Conservation (phyloP, 2,888 invertebrate species). For the Lasioglossum oenotherae region DNA sequence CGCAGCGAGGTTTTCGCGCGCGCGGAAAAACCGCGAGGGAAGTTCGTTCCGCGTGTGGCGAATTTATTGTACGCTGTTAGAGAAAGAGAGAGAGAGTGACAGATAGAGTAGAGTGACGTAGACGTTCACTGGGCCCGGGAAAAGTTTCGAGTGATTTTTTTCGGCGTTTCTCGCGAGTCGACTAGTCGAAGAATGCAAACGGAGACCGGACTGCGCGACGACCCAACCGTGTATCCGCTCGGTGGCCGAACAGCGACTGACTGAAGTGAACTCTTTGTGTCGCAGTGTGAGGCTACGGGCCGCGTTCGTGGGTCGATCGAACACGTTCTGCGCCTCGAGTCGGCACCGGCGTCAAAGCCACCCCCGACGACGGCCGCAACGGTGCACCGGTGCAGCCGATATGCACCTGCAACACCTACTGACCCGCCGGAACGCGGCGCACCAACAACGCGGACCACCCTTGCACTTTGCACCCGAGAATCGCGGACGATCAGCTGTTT, state of each 20-base stretch:
- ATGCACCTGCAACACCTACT: slow-evolving; percentile 38
- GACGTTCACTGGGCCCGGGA: not conserved
- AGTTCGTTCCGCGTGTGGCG: not conserved
- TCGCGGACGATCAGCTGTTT: not conserved
- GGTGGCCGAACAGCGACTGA: slow-evolving; percentile 75
- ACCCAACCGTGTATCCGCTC: slow-evolving; percentile 33
- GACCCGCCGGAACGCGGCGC: slow-evolving; percentile 1
- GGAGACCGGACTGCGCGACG: not conserved
- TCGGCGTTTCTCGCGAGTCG: not conserved
- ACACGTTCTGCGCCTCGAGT: slow-evolving; percentile 75
- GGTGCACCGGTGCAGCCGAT: slow-evolving; percentile 42
- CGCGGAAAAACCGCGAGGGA: not conserved
- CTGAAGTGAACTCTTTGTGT: slow-evolving; percentile 76
- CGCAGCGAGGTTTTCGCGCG: not conserved
- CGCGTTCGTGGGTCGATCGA: slow-evolving; percentile 80
- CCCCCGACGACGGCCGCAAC: slow-evolving; percentile 45
- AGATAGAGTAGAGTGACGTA: not conserved
- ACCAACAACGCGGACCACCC: not conserved
- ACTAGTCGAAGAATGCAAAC: not conserved
- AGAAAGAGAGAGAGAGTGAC: not conserved
- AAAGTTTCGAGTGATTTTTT: not conserved
- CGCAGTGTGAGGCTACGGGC: slow-evolving; percentile 78
- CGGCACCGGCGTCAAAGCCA: slow-evolving; percentile 60
- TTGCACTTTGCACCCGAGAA: not conserved
- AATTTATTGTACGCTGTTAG: not conserved